phyloP scores from a whole-genome alignment of 2,888 invertebrate genomes.

The Campoplex nolae region DNA sequence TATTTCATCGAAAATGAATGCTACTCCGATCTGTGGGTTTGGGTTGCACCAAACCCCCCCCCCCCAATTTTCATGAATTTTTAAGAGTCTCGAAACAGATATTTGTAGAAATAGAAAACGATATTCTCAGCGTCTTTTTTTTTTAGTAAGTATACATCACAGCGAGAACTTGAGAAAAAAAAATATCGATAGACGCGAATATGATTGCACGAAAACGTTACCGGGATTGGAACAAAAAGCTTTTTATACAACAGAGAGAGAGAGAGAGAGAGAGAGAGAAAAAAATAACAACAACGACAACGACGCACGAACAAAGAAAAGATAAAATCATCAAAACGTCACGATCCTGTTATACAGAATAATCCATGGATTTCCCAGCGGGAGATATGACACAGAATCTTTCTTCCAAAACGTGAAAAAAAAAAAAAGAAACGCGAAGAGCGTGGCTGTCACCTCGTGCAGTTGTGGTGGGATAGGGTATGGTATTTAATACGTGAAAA shows the following conservation, averaged over 20 bases:
- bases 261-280: too few relatives aligned
- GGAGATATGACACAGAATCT: neutral
- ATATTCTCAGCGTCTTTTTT: neutral
- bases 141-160: neutral
- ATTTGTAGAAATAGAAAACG: too few relatives aligned
- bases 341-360: conserved; percentile 5
- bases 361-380: neutral
- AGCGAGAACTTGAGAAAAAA: neutral
- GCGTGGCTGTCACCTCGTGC: neutral
- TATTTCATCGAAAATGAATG: neutral
- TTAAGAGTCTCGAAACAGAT: neutral
- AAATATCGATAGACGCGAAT: too few relatives aligned
- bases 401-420: conserved; percentile 19
- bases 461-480: conserved; percentile 14
- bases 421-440: conserved; percentile 2
- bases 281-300: neutral
- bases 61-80: neutral
- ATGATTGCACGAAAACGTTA: neutral
- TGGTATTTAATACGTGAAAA: conserved; percentile 61
- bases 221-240: neutral
- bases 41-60: neutral
- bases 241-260: neutral
- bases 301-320: neutral
- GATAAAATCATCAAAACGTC: neutral
- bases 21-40: neutral